Evolutionary conservation across 2,113 vertebrate species (phyloP).

Genomic region (Oryzias melastigma): DNA sequence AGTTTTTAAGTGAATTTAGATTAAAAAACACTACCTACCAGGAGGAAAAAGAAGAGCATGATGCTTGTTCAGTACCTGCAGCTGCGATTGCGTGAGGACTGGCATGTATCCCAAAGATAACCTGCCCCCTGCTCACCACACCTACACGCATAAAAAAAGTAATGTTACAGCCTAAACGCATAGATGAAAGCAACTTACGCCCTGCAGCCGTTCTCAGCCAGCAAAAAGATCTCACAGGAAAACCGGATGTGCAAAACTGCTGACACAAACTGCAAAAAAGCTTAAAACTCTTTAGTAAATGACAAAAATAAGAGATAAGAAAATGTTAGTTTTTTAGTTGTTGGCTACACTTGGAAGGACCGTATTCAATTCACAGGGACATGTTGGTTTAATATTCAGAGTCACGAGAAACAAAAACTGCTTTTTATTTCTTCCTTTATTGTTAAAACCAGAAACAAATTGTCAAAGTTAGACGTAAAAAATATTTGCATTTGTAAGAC

Average conservation of each 20-base stretch:
- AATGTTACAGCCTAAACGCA: background rate
- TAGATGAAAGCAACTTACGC: background rate
- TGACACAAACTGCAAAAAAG: background rate
- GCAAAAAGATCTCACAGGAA: no score
- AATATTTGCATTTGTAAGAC: slow-evolving; percentile 2
- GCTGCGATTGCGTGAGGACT: background rate
- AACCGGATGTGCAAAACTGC: background rate
- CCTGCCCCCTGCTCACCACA: slow-evolving; percentile 14
- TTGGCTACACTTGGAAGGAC: accelerated
- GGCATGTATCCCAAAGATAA: background rate
- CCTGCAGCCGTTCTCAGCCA: background rate
- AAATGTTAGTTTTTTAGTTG: background rate
- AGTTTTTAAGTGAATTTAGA: no score
- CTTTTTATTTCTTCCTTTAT: slow-evolving; percentile 21
- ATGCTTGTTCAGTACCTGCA: slow-evolving; percentile 1
- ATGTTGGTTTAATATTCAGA: no score
- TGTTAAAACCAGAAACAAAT: slow-evolving; percentile 20
- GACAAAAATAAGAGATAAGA: no score
- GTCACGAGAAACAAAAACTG: background rate
- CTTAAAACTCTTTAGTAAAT: no score
- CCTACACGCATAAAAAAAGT: background rate
- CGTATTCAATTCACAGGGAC: no score
- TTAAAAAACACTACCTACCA: slow-evolving; percentile 35
- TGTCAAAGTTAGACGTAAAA: slow-evolving; percentile 1
- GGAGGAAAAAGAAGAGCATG: slow-evolving; percentile 37